phyloP scores from a whole-genome alignment of 2,113 vertebrate genomes.

The Connochaetes taurinus region DNA sequence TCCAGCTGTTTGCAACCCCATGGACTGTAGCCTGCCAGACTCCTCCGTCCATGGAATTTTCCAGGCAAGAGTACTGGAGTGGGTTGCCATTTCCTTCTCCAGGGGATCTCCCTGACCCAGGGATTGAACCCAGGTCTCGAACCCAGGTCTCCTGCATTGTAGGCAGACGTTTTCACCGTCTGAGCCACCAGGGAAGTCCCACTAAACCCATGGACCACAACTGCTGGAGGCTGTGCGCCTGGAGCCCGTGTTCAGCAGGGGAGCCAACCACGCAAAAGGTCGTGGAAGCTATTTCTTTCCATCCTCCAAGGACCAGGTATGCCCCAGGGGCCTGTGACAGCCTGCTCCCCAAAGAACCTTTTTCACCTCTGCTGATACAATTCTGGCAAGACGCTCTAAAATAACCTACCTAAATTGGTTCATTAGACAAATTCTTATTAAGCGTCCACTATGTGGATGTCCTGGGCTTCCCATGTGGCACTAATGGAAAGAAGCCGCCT shows the following conservation, averaged over 20 bases:
- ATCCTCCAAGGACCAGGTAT: fast-evolving
- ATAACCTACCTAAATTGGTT: not conserved
- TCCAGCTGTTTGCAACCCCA: too few relatives aligned
- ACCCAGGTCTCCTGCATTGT: too few relatives aligned
- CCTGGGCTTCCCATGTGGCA: not conserved
- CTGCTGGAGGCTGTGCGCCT: not conserved
- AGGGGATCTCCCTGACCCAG: too few relatives aligned
- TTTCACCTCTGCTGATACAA: too few relatives aligned
- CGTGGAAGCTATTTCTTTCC: too few relatives aligned
- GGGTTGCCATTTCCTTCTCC: too few relatives aligned
- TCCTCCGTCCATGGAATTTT: too few relatives aligned
- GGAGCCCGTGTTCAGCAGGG: not conserved
- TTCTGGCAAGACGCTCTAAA: fast-evolving
- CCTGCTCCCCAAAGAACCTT: not conserved
- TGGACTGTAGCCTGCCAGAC: too few relatives aligned
- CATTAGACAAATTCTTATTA: not conserved
- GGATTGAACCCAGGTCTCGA: too few relatives aligned
- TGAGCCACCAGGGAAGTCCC: too few relatives aligned
- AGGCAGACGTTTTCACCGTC: too few relatives aligned
- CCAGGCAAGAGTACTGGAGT: too few relatives aligned
- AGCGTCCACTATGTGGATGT: fast-evolving
- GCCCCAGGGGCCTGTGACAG: not conserved
- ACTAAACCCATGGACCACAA: not conserved
- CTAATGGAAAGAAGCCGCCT: not conserved
- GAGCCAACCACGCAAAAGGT: fast-evolving